Conservation (phyloP, 2,113 vertebrate species). For the Myotis brandtii region DNA sequence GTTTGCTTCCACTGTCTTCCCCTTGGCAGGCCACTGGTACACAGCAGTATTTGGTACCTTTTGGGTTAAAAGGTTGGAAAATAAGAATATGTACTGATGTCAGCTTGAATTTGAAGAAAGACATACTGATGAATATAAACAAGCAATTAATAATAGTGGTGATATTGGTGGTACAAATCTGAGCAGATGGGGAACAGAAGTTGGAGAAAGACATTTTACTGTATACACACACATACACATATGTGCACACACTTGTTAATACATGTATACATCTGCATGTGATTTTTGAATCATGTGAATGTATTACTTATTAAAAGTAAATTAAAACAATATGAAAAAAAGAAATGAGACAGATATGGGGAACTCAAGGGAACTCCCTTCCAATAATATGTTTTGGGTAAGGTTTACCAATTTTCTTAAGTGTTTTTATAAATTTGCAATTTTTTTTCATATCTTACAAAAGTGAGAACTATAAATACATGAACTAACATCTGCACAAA, state of each 20-base stretch:
- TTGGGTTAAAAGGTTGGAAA: slow-evolving; percentile 3
- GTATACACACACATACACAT: accelerated
- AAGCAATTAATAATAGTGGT: background rate
- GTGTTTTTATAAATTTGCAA: background rate
- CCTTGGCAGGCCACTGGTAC: background rate
- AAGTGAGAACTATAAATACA: slow-evolving; percentile 14
- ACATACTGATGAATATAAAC: background rate
- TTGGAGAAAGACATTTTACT: background rate
- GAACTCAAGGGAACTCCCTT: background rate
- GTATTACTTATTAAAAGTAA: background rate
- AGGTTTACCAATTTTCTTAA: slow-evolving; percentile 1
- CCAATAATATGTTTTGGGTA: background rate
- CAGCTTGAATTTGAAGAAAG: background rate
- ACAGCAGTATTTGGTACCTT: background rate
- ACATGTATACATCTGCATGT: background rate
- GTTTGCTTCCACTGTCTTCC: background rate
- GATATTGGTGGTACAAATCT: background rate
- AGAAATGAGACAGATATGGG: background rate
- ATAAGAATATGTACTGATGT: background rate
- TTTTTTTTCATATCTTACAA: slow-evolving; percentile 43
- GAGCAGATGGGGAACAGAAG: background rate
- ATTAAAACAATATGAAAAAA: background rate
- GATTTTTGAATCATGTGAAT: background rate
- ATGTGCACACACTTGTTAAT: background rate
- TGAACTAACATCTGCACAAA: background rate